A percentile compares a stretch with the other conserved stretches of the same genome.
These are phyloP conservation scores for Hypotaenidia okinawae DNA, from an alignment of 2,797 vertebrate genomes.

Conservation along the genomic window DNA sequence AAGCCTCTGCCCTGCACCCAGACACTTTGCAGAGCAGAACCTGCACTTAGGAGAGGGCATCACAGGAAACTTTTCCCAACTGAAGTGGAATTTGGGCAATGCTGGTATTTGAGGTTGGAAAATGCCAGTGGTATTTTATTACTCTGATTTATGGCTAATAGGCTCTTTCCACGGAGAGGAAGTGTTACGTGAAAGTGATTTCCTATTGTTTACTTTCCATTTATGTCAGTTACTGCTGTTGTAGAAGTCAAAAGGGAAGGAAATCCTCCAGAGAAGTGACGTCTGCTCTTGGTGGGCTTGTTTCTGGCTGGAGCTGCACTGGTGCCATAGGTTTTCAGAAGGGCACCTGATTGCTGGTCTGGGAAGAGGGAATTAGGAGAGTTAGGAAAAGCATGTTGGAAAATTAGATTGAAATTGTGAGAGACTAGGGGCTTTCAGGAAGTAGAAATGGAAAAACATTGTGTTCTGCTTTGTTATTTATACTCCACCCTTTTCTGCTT, in stretches of 20 bases:
- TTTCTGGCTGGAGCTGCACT: neutral
- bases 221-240: neutral
- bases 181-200: neutral
- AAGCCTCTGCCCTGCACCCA: neutral
- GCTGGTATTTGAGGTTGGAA: neutral
- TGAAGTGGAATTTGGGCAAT: neutral
- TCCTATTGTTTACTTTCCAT: constrained; percentile 6
- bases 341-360: fast-evolving
- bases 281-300: neutral
- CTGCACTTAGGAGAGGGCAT: neutral
- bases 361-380: neutral
- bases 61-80: neutral
- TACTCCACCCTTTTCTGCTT: constrained; percentile 61
- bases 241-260: constrained; percentile 35
- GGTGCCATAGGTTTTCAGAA: neutral
- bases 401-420: constrained; percentile 35
- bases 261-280: constrained; percentile 40
- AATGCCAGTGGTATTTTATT: neutral
- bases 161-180: neutral
- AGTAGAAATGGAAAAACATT: constrained; percentile 60
- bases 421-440: constrained; percentile 22
- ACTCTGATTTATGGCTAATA: neutral
- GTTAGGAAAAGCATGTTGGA: constrained; percentile 34
- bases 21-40: neutral
- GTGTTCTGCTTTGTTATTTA: constrained; percentile 52